Conservation (phyloP, 1,140 invertebrate genomes). For the Octopus bimaculoides region DNA sequence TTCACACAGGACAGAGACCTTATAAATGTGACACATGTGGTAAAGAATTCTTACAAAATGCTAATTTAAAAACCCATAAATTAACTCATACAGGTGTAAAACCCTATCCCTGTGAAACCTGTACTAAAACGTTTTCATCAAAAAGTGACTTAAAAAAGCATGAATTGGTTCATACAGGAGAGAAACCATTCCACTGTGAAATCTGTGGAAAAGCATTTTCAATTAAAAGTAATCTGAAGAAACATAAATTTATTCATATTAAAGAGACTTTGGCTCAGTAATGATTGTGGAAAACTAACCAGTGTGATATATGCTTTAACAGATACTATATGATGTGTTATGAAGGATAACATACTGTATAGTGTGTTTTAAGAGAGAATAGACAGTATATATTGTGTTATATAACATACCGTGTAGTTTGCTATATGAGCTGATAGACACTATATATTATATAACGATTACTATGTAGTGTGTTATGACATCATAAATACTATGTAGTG, state of each 20-base stretch:
- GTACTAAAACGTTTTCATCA: neutral
- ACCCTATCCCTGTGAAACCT: neutral
- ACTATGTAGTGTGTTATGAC: too few species aligned
- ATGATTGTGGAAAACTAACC: too few species aligned
- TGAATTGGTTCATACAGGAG: neutral
- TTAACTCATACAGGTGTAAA: neutral
- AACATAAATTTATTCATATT: neutral
- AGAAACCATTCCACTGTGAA: constrained; percentile 3
- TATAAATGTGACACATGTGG: neutral
- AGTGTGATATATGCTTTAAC: too few species aligned
- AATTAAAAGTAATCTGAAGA: neutral
- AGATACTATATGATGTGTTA: too few species aligned
- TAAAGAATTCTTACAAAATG: neutral
- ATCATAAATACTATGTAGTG: too few species aligned
- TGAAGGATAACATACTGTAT: too few species aligned
- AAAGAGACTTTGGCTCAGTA: too few species aligned
- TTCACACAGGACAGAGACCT: neutral
- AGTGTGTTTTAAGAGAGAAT: too few species aligned
- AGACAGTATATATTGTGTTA: too few species aligned
- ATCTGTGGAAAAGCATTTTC: neutral
- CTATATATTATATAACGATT: too few species aligned
- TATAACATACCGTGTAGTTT: too few species aligned
- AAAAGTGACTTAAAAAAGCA: neutral
- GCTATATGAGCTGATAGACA: too few species aligned
- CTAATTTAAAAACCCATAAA: neutral